Base-by-base conservation (phyloP, 2,888 invertebrate genomes). In the Athetis lepigone region DNA sequence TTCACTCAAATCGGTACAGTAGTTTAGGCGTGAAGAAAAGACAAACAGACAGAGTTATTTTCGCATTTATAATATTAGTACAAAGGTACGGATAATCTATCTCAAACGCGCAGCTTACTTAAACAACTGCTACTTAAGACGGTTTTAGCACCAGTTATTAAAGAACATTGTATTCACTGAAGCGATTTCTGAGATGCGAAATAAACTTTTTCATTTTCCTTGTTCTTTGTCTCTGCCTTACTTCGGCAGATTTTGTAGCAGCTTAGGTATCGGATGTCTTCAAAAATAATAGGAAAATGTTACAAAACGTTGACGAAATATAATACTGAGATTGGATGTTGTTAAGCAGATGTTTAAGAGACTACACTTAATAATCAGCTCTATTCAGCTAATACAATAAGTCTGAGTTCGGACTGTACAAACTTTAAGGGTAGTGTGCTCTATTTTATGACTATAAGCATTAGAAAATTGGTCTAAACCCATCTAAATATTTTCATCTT, bases 191-290 rank as follows among this genome's bases (percentile, higher is more conserved):
- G 7, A 19, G 36, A 47, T 29, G 45, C 7, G 3, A 47, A 18
- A 36, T 46, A 27, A 54, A 49, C 21, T 13, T 21, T 42, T 45
- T 23, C 18, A 37, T 68, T 54, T 61, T 39, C 40, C 50, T 45
- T 29, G 13, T n/a, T 18, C 16, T 37, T 65, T 64, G 36, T 59
- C 18, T 42, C 43, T 40, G 19, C 27, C 8, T 42, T 39, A 27
- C 18, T 23, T 54, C 18, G 33, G 49, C 29, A 49, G 47, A 49
- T 49, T 49, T 43, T 21, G 42, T 54, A 33, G n/a, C 39, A 49
- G 37, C 25, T 49, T 43, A 58, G 13, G 18, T 43, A 37, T 58
- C 65, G 36, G 42, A 19, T 57, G 42, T 37, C 57, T 43, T 43
- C 13, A 45, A 42, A 23, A 16, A 16, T 23, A 33, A 37, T 9